Conservation (phyloP, 2,888 invertebrate genomes). For the Chrysolina americana region DNA sequence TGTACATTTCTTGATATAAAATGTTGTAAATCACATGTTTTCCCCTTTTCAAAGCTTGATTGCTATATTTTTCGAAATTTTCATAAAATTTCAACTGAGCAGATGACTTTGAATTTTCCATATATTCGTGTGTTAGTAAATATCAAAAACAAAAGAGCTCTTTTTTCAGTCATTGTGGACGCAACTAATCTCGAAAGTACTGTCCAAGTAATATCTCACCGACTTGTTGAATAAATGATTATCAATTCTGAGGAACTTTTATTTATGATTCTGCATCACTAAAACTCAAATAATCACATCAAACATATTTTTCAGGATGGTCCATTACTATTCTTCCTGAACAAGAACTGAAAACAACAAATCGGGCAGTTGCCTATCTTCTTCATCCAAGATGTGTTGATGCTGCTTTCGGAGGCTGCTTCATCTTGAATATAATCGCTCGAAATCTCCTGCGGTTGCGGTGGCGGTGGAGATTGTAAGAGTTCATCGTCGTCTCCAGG, state of each 20-base stretch:
- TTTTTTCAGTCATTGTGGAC: too few species aligned
- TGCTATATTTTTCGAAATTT: too few species aligned
- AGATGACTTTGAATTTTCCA: too few species aligned
- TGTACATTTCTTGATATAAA: too few species aligned
- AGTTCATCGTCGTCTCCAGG: background rate
- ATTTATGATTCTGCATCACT: background rate
- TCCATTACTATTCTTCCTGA: background rate
- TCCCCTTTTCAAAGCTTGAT: too few species aligned
- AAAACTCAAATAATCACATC: background rate
- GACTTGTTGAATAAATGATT: background rate
- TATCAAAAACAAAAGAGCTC: too few species aligned
- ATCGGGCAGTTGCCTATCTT: background rate
- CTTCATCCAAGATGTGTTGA: slow-evolving; percentile 9
- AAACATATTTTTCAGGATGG: background rate
- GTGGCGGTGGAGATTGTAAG: background rate
- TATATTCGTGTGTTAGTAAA: too few species aligned
- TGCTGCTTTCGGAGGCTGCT: background rate
- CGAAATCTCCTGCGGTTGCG: too few species aligned
- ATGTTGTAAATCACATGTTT: too few species aligned
- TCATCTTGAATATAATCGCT: background rate
- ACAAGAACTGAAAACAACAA: slow-evolving; percentile 7
- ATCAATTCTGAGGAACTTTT: background rate
- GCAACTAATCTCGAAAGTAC: too few species aligned
- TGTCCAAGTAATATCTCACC: background rate
- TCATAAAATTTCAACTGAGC: too few species aligned